Base-by-base conservation (phyloP, 2,113 vertebrate genomes). In the Greenwoodochromis staneri region DNA sequence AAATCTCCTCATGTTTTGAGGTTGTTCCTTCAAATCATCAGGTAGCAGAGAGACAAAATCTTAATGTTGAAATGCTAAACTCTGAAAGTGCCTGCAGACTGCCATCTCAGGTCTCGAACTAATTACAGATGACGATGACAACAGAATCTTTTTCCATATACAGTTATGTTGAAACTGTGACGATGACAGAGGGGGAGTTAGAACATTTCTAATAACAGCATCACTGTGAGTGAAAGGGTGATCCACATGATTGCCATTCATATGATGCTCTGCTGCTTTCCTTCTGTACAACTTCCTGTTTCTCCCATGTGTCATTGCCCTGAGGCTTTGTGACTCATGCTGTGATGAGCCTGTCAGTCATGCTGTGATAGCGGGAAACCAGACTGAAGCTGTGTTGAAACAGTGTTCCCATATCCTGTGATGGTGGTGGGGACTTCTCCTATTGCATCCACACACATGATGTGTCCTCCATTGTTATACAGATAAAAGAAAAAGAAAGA, bases 271-370 rank as follows among this genome's bases (percentile, higher is more conserved):
- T 63, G 71, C 29, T 53, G 34, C 19, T 53, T 21, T 81, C 36
- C n/a, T 10, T 16, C 4, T 27, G n/a, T 6, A 49, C 45, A 85
- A 85, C 85, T 85, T 89, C 80, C 80, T 29, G 34, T 54, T 86
- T 71, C 14, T 36, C 29, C 17, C 38, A 54, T 81, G 78, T 59
- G 69, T 84, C 45, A 71, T 54, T 11, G 54, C 84, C 73, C 53
- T 61, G 34, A 81, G 40, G 61, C 13, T n/a, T 24, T 53, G 84
- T 85, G 81, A 91, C 54, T 91, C 88, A 91, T 80, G 36, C 45
- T 80, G 21, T 78, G 80, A 82, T 84, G 63, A 53, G 81, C 53
- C 31, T 71, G 49, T 86, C 17, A 14, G 66, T 85, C 82, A 90
- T 51, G 55, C 81, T 49, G 57, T 81, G 69, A 83, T 4, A 16